These are phyloP conservation scores for Stylophora pistillata DNA, from an alignment of 64 coral and sea anemone genomes.

Conservation along the genomic window DNA sequence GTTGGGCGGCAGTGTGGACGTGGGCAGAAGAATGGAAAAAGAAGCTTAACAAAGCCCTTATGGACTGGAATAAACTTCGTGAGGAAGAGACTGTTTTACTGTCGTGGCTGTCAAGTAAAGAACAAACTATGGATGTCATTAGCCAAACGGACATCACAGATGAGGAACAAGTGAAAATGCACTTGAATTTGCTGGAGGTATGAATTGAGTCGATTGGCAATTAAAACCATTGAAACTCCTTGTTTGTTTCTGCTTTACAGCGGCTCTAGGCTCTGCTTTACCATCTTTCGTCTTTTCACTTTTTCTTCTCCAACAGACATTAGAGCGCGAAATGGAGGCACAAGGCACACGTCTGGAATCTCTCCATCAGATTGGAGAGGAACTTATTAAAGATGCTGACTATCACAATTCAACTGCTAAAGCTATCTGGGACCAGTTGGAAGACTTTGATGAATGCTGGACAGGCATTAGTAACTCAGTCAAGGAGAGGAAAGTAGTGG, in stretches of 20 bases:
- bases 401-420: slow-evolving; percentile 66
- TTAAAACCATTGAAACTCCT: background rate
- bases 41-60: slow-evolving; percentile 33
- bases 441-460: slow-evolving; percentile 86
- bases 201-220: no score
- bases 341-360: slow-evolving; percentile 42
- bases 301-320: slow-evolving; percentile 34
- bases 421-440: slow-evolving; percentile 58
- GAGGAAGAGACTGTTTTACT: slow-evolving; percentile 32
- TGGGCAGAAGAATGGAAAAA: slow-evolving; percentile 84
- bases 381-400: slow-evolving; percentile 73
- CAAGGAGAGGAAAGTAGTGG: slow-evolving; percentile 54
- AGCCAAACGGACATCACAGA: slow-evolving; percentile 72
- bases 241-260: background rate
- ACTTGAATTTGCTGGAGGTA: slow-evolving; percentile 72
- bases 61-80: slow-evolving; percentile 76
- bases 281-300: background rate
- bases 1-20: slow-evolving; percentile 88
- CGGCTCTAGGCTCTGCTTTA: background rate
- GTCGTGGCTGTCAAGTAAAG: slow-evolving; percentile 67
- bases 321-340: slow-evolving; percentile 51
- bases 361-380: slow-evolving; percentile 57
- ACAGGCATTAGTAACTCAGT: slow-evolving; percentile 7
- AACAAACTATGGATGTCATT: slow-evolving; percentile 47
- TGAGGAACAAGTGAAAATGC: slow-evolving; percentile 43